These are phyloP conservation scores for Corvus cornix DNA, from an alignment of 2,113 vertebrate genomes.

Conservation along the genomic window DNA sequence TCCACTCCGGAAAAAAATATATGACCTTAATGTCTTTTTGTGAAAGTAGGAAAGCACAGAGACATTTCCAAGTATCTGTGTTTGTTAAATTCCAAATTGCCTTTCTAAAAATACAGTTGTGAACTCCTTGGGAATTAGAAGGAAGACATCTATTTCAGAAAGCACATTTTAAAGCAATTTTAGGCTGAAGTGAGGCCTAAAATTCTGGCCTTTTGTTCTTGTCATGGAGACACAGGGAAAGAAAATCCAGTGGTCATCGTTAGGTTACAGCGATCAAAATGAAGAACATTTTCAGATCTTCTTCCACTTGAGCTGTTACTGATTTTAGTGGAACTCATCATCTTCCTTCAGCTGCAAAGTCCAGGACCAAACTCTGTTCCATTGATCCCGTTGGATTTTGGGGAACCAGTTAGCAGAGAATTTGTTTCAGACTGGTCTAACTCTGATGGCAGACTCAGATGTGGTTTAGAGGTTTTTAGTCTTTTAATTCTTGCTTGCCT, in stretches of 20 bases:
- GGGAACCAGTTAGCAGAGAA: background rate
- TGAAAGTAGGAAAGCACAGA: constrained; percentile 5
- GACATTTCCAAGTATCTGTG: background rate
- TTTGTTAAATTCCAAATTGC: constrained; percentile 46
- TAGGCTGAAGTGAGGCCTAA: background rate
- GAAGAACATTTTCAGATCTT: background rate
- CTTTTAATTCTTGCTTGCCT: background rate
- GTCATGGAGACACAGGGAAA: background rate
- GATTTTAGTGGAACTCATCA: background rate
- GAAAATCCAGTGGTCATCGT: background rate
- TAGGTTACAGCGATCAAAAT: background rate
- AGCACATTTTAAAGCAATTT: background rate
- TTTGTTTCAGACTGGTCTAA: background rate
- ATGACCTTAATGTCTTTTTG: constrained; percentile 19
- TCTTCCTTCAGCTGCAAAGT: background rate
- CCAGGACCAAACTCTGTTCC: background rate
- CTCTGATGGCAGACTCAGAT: background rate
- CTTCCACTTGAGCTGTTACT: background rate
- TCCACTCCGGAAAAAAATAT: background rate
- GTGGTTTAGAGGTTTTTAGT: background rate
- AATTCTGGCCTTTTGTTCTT: constrained; percentile 29
- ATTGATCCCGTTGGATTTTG: background rate
- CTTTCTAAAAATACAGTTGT: constrained; percentile 34
- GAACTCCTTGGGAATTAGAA: constrained; percentile 31
- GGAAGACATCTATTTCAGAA: constrained; percentile 11